A percentile compares a stretch with the other conserved stretches of the same genome.
Conservation (phyloP, 2,797 vertebrate genomes). For the Mormyrus proboscirostris region DNA sequence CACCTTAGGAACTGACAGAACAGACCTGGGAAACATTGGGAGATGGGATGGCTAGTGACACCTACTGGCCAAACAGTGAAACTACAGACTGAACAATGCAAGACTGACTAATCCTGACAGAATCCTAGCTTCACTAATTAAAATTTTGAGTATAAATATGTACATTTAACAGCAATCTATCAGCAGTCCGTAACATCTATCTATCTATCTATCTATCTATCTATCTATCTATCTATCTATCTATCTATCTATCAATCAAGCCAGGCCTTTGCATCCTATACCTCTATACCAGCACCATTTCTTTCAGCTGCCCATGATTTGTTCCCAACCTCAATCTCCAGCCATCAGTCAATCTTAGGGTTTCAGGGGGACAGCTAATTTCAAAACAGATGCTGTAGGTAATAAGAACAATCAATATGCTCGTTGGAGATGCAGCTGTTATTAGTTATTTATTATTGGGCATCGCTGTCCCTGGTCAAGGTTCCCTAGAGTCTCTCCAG, state of each 20-base stretch:
- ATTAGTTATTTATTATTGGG: slow-evolving; percentile 19
- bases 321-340: not conserved
- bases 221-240: not conserved
- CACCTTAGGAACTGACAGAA: not conserved
- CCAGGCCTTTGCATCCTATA: not conserved
- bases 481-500: slow-evolving; percentile 32
- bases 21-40: not conserved
- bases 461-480: slow-evolving; percentile 31
- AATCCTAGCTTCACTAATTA: not conserved
- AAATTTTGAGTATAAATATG: not conserved
- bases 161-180: not conserved
- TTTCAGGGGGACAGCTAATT: slow-evolving; percentile 12
- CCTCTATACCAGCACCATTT: not conserved
- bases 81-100: not conserved
- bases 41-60: not conserved
- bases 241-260: not conserved
- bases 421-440: not conserved
- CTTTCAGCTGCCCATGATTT: not conserved
- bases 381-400: not conserved
- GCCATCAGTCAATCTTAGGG: not conserved
- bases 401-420: slow-evolving; percentile 18
- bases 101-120: not conserved
- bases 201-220: not conserved
- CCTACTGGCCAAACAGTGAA: not conserved
- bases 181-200: not conserved